These are phyloP conservation scores for Odontocolon sp. DNA, from an alignment of 2,888 invertebrate genomes.

Conservation along the genomic window DNA sequence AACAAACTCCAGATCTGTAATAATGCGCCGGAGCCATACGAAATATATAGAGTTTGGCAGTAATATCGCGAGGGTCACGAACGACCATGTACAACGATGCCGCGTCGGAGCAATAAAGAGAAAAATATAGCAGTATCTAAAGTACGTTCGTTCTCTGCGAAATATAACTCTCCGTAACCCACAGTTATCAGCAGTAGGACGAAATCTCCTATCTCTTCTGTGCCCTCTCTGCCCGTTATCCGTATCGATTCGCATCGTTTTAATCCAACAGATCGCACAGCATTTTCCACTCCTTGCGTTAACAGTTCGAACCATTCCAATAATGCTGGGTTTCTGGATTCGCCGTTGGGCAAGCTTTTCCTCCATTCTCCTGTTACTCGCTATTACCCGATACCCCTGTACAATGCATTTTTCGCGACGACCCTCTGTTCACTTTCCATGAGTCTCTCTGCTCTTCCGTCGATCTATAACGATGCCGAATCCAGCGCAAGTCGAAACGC, in stretches of 20 bases:
- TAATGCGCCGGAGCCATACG: conserved; percentile 21
- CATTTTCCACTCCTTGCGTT: conserved; percentile 43
- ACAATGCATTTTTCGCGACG: too few species aligned
- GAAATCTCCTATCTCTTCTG: conserved; percentile 54
- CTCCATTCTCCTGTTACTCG: background rate
- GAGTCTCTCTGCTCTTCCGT: too few species aligned
- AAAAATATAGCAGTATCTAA: conserved; percentile 44
- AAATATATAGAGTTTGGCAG: conserved; percentile 1
- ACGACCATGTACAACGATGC: conserved; percentile 3
- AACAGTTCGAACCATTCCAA: conserved; percentile 53
- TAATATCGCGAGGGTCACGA: conserved; percentile 28
- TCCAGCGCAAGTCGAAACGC: background rate
- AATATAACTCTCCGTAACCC: conserved; percentile 25
- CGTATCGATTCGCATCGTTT: conserved; percentile 58
- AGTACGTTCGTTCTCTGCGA: conserved; percentile 1
- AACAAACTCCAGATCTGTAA: too few species aligned
- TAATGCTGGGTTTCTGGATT: conserved; percentile 57
- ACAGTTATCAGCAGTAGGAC: conserved; percentile 24
- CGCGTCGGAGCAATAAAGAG: conserved; percentile 45
- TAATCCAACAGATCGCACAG: conserved; percentile 36
- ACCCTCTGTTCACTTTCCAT: too few species aligned
- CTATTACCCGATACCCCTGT: too few species aligned
- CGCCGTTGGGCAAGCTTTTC: conserved; percentile 26
- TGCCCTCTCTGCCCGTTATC: conserved; percentile 42
- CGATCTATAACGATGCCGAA: too few species aligned